A percentile compares a stretch with the other conserved stretches of the same genome.
Evolutionary conservation across 2,888 invertebrate species (phyloP).

Genomic region (Hetaerina titia): DNA sequence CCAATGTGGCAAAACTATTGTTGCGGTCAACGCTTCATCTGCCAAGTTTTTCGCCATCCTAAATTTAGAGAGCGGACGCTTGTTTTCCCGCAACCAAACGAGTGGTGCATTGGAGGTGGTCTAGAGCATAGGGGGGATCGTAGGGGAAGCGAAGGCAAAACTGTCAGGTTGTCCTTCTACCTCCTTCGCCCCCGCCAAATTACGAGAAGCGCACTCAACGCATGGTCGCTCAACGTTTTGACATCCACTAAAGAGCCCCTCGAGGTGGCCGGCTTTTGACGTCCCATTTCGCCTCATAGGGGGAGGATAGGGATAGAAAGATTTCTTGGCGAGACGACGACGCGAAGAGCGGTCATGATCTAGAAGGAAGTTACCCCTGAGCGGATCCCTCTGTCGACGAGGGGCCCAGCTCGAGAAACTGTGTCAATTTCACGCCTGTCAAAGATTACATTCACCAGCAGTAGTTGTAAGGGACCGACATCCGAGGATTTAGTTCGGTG

Average conservation of each 20-base stretch:
- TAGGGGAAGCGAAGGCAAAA: not conserved
- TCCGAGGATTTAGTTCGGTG: too few relatives aligned
- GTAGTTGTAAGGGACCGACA: not conserved
- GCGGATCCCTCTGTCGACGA: too few relatives aligned
- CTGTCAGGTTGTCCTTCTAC: not conserved
- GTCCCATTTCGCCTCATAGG: not conserved
- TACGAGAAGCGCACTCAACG: not conserved
- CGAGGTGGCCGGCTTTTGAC: not conserved
- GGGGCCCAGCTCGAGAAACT: not conserved
- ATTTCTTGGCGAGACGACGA: not conserved
- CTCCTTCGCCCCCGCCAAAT: not conserved
- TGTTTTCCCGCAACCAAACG: not conserved
- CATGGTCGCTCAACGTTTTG: not conserved
- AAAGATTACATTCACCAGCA: not conserved
- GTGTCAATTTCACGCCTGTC: not conserved
- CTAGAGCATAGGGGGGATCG: not conserved
- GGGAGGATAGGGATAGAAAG: not conserved
- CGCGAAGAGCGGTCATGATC: not conserved
- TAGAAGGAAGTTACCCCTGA: too few relatives aligned
- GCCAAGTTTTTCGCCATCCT: conserved; percentile 2
- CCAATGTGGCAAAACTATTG: not conserved
- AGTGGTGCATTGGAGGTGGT: not conserved
- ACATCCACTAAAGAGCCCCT: not conserved
- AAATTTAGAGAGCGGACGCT: not conserved
- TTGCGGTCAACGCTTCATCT: not conserved